These are phyloP conservation scores for Macrosteles quadrilineatus DNA, from an alignment of 1,140 invertebrate genomes.

Conservation along the genomic window DNA sequence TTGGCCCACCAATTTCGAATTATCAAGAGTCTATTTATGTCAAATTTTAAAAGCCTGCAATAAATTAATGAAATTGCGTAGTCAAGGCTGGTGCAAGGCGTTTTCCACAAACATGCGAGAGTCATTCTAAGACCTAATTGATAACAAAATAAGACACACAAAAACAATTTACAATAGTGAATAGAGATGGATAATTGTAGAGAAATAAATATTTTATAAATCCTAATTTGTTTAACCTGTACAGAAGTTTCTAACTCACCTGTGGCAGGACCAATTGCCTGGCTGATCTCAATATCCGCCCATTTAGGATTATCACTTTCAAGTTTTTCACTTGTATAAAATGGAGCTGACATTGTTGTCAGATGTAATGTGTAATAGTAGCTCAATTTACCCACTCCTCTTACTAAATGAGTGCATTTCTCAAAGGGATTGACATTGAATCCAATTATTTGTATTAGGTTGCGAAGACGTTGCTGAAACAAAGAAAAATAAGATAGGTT, in stretches of 20 bases:
- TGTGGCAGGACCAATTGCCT: conserved; percentile 43
- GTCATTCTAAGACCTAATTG: no score
- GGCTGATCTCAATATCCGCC: conserved; percentile 62
- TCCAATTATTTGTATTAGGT: conserved; percentile 69
- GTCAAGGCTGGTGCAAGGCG: no score
- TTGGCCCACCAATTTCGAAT: no score
- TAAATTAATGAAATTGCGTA: no score
- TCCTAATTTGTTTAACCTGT: no score
- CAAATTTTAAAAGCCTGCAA: no score
- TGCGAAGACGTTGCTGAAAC: conserved; percentile 65
- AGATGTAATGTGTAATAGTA: conserved; percentile 79
- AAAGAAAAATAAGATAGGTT: conserved; percentile 34
- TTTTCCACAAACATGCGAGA: no score
- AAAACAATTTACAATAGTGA: no score
- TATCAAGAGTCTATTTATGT: no score
- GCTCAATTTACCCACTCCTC: conserved; percentile 47
- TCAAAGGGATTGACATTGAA: conserved; percentile 56
- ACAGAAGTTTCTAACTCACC: conserved; percentile 38
- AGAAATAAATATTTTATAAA: no score
- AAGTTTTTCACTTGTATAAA: conserved; percentile 84
- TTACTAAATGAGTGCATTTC: conserved; percentile 39
- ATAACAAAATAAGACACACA: no score
- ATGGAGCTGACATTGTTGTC: conserved; percentile 76
- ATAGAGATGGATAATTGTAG: no score
- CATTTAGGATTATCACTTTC: conserved; percentile 72